Percentiles rank a stretch among this genome's conserved stretches.
Evolutionary conservation across 2,113 vertebrate species (phyloP).

Genomic region (Rattus norvegicus): DNA sequence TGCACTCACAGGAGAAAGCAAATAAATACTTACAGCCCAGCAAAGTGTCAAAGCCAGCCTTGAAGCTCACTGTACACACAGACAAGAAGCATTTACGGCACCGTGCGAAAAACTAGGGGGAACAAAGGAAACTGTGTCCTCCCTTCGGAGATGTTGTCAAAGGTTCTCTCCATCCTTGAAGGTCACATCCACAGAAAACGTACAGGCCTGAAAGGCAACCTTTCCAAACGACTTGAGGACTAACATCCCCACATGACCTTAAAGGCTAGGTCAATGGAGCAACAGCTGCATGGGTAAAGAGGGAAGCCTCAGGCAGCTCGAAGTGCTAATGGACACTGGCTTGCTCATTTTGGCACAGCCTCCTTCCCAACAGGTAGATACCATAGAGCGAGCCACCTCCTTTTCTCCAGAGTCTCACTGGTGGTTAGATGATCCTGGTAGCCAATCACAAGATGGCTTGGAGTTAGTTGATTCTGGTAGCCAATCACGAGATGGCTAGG

Average conservation of each 20-base stretch:
- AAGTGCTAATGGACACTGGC: too few relatives aligned
- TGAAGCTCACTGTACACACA: not conserved
- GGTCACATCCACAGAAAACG: not conserved
- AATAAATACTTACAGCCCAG: not conserved
- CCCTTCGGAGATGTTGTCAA: not conserved
- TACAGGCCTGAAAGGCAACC: accelerated
- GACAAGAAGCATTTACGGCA: not conserved
- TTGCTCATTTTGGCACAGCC: not conserved
- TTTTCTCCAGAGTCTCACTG: not conserved
- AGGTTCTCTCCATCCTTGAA: not conserved
- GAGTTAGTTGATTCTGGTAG: too few relatives aligned
- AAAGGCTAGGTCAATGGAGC: not conserved
- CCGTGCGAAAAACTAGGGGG: not conserved
- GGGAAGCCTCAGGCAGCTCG: too few relatives aligned
- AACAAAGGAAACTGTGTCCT: not conserved
- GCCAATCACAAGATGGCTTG: not conserved
- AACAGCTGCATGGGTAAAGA: not conserved
- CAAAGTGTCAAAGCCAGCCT: not conserved
- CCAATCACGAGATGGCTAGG: not conserved
- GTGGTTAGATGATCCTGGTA: too few relatives aligned
- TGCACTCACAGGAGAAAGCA: conserved; percentile 60
- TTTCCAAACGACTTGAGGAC: not conserved
- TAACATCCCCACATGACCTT: not conserved
- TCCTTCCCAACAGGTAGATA: not conserved
- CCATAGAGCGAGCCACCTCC: not conserved